These are phyloP conservation scores for Sinonovacula constricta DNA, from an alignment of 1,140 invertebrate genomes.

Conservation along the genomic window DNA sequence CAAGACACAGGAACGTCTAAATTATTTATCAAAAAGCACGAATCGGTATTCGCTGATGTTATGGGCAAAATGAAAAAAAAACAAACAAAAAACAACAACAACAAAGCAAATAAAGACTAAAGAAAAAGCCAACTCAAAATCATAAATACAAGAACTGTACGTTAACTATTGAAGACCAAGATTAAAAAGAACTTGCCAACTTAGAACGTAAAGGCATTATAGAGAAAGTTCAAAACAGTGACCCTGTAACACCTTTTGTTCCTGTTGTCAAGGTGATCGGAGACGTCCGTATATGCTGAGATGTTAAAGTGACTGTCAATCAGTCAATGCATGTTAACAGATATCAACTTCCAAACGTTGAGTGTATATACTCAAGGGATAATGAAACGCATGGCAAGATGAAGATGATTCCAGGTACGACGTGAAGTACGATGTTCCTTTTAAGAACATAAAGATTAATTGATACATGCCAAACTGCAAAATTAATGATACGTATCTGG, in stretches of 20 bases:
- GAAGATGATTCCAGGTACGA: too few relatives aligned
- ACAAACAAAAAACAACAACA: too few relatives aligned
- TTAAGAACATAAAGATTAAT: too few relatives aligned
- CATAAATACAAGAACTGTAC: too few relatives aligned
- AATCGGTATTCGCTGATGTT: constrained; percentile 4
- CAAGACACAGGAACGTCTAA: background rate
- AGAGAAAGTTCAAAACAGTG: background rate
- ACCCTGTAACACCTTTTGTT: constrained; percentile 7
- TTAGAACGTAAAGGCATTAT: background rate
- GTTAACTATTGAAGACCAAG: background rate
- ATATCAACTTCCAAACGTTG: constrained; percentile 66
- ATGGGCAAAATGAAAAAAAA: constrained; percentile 33
- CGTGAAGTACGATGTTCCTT: too few relatives aligned
- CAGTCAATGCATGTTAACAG: constrained; percentile 64
- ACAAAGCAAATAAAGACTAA: too few relatives aligned
- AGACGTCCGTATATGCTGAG: constrained; percentile 58
- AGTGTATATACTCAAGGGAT: too few relatives aligned
- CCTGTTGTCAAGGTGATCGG: background rate
- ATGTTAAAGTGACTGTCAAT: constrained; percentile 72
- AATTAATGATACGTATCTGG: too few relatives aligned
- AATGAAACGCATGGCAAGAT: too few relatives aligned
- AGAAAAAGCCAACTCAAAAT: too few relatives aligned
- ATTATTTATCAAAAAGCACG: background rate
- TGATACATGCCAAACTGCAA: too few relatives aligned
- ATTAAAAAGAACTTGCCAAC: background rate